These are phyloP conservation scores for Pseudorhiza aurosa DNA, from an alignment of 30 jellyfish, hydroid and myxozoan species.

Conservation along the genomic window DNA sequence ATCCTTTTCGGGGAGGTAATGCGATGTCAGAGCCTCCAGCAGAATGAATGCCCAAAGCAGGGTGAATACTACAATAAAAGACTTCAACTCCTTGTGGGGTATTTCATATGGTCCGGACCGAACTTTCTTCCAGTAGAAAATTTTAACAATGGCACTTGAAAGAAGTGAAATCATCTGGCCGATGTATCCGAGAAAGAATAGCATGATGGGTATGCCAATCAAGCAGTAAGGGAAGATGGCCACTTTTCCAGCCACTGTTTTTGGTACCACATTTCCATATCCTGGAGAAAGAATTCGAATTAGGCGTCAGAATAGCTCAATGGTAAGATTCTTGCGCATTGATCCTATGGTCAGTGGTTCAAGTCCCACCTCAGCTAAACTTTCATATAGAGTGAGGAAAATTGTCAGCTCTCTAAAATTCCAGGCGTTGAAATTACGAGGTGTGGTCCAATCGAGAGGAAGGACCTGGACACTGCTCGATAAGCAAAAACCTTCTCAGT, in stretches of 20 bases:
- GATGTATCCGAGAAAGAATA: conserved; percentile 40
- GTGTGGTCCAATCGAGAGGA: too few relatives aligned
- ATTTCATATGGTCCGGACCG: conserved; percentile 5
- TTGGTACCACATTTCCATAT: conserved; percentile 71
- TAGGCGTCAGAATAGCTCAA: too few relatives aligned
- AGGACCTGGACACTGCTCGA: too few relatives aligned
- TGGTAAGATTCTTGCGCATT: too few relatives aligned
- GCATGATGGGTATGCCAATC: conserved; percentile 65
- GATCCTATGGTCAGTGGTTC: too few relatives aligned
- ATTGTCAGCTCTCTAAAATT: too few relatives aligned
- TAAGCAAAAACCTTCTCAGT: too few relatives aligned
- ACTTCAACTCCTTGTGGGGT: conserved; percentile 50
- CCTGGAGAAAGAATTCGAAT: too few relatives aligned
- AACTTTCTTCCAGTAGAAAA: not conserved
- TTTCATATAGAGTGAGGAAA: too few relatives aligned
- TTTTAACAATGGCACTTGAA: conserved; percentile 5
- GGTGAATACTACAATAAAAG: conserved; percentile 8
- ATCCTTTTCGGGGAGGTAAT: not conserved
- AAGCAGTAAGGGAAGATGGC: conserved; percentile 55
- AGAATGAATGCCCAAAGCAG: conserved; percentile 35
- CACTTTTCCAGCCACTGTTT: conserved; percentile 54
- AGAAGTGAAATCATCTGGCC: conserved; percentile 49
- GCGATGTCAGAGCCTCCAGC: conserved; percentile 22
- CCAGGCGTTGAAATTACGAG: too few relatives aligned
- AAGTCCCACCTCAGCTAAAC: too few relatives aligned